These are phyloP conservation scores for Trachelus stipa DNA, from an alignment of 2,888 invertebrate species.

Conservation along the genomic window DNA sequence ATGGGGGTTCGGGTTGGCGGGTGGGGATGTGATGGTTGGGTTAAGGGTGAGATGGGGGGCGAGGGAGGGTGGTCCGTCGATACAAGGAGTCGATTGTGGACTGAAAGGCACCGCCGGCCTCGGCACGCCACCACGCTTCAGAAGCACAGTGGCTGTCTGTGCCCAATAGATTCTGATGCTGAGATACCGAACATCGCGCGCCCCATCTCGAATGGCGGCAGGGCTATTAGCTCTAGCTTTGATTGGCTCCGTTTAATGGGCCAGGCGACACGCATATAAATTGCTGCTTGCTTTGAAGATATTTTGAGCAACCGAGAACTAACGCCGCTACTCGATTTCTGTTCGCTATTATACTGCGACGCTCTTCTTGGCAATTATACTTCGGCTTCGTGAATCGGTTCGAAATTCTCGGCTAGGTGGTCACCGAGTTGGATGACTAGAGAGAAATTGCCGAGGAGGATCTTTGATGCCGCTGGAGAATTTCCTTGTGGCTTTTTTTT, in stretches of 20 bases:
- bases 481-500: background rate
- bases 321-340: conserved; percentile 7
- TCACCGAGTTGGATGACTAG: background rate
- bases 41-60: conserved; percentile 30
- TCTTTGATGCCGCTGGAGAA: background rate
- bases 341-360: background rate
- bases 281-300: conserved; percentile 63
- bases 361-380: background rate
- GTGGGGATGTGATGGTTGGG: conserved; percentile 9
- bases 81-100: conserved; percentile 65
- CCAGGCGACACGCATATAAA: conserved; percentile 64
- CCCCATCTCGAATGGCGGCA: conserved; percentile 51
- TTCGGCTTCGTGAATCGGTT: background rate
- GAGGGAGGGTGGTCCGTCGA: conserved; percentile 52
- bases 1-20: conserved; percentile 22
- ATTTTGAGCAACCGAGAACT: conserved; percentile 45
- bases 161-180: conserved; percentile 62
- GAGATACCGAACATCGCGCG: conserved; percentile 57
- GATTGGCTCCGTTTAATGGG: conserved; percentile 65
- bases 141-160: conserved; percentile 59
- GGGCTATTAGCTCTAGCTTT: conserved; percentile 63
- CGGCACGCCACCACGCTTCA: conserved; percentile 32
- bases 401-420: background rate
- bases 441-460: background rate
- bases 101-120: conserved; percentile 52